These are phyloP conservation scores for Pristionchus mayeri DNA, from an alignment of 2,888 invertebrate species.

Conservation along the genomic window DNA sequence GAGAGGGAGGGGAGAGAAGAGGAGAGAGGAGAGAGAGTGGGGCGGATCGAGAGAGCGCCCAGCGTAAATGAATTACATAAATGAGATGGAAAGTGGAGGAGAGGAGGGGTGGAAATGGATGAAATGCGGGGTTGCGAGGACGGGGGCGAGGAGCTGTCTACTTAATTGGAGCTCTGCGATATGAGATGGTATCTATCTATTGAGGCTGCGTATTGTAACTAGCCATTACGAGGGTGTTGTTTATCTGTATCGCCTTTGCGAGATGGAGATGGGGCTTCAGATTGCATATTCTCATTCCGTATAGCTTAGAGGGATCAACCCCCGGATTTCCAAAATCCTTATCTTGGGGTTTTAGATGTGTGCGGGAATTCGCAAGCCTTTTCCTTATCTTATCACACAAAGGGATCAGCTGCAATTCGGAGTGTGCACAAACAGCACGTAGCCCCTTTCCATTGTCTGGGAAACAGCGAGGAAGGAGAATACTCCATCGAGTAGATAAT, in stretches of 20 bases:
- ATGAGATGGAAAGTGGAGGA: slow-evolving; percentile 29
- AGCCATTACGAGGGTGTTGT: neutral
- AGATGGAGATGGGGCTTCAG: no score
- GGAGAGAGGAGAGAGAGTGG: neutral
- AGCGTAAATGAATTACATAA: slow-evolving; percentile 33
- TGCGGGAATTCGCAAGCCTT: no score
- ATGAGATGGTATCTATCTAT: slow-evolving; percentile 7
- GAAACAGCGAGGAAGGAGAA: no score
- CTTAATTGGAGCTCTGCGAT: neutral
- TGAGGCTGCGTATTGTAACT: neutral
- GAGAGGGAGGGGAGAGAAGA: neutral
- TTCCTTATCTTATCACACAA: no score
- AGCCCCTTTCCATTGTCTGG: no score
- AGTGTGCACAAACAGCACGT: no score
- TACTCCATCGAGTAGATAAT: neutral
- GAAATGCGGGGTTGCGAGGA: neutral
- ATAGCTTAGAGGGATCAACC: no score
- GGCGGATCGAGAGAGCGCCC: neutral
- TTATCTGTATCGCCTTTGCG: neutral
- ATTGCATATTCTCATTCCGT: no score
- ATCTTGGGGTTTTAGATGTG: no score
- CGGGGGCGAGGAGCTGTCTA: neutral
- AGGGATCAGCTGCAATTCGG: no score
- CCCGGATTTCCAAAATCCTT: no score
- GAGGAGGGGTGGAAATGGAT: slow-evolving; percentile 9